Conservation (phyloP, 2,888 invertebrate genomes). For the Portevinia maculata region DNA sequence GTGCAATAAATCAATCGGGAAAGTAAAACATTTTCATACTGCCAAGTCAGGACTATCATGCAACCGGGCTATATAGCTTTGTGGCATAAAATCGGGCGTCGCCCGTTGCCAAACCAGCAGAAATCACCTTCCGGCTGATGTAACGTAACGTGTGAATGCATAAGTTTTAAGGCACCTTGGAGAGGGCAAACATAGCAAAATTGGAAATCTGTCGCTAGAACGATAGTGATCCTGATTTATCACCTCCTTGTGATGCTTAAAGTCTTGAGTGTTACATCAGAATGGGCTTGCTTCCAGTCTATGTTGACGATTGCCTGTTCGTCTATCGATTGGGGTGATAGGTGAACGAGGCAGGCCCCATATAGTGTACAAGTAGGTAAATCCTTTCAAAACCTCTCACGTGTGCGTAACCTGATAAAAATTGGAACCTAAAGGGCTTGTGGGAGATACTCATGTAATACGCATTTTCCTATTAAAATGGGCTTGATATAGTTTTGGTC, state of each 20-base stretch:
- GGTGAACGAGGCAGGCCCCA: slow-evolving; percentile 16
- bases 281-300: slow-evolving; percentile 13
- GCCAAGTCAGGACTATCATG: slow-evolving; percentile 62
- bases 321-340: slow-evolving; percentile 37
- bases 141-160: slow-evolving; percentile 71
- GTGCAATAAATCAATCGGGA: slow-evolving; percentile 74
- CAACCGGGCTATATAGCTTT: slow-evolving; percentile 45
- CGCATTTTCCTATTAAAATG: slow-evolving; percentile 61
- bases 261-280: slow-evolving; percentile 63
- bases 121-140: slow-evolving; percentile 38
- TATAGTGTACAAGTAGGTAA: background rate
- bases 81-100: slow-evolving; percentile 25
- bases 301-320: background rate
- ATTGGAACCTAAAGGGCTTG: slow-evolving; percentile 38
- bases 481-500: slow-evolving; percentile 28
- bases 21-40: slow-evolving; percentile 72
- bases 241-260: slow-evolving; percentile 71
- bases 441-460: slow-evolving; percentile 56
- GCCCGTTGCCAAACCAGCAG: slow-evolving; percentile 3
- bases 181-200: slow-evolving; percentile 65
- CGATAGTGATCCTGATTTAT: slow-evolving; percentile 73
- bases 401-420: slow-evolving; percentile 53
- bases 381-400: slow-evolving; percentile 19
- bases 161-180: slow-evolving; percentile 51
- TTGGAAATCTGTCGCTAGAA: slow-evolving; percentile 72